Evolutionary conservation across 2,888 invertebrate genomes (phyloP), one percentile per base, ranked within the genome.

Genomic region (Pterostichus niger): DNA sequence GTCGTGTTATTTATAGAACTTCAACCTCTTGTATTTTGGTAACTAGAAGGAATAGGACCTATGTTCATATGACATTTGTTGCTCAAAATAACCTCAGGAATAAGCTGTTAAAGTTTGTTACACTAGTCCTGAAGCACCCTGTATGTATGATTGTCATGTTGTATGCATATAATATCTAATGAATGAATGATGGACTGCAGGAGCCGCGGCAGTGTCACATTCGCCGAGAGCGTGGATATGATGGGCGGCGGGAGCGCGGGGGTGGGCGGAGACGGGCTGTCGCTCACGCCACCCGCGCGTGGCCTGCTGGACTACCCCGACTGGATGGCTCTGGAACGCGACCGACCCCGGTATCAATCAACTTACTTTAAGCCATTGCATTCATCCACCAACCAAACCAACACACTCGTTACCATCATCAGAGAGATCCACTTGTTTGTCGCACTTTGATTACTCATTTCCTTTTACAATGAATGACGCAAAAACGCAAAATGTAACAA

Each of bases 261-360:
- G 86, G 89, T 91, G 85, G 91, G 91, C 88, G 90, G 91, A 85
- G 89, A 90, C 87, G 92, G 92, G 88, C 91, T 91, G 88, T 92
- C 92, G 87, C 88, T 92, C 87, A 91, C 91, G 88, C 90, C 91
- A 87, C 92, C 92, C 83, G 90, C 91, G 87, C 91, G 91, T 87
- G 92, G 92, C 88, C 89, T 92, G 86, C 90, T 92, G 89, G 91
- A 92, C 89, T 92, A 92, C 90, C 92, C 91, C 87, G 91, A 92
- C 87, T 93, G 93, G 93, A 91, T 92, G 87, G 91, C 89, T 49
- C 84, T 83, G 82, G 84, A 79, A 40, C 1, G 24, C 81, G 68
- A 83, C 35, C 77, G 83, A 84, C 71, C 82, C 82, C 83, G 84
- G 83, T 84, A 83, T 56, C 56, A 49, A 24, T 24, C 49, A 13